Evolutionary conservation across 1,140 invertebrate genomes (phyloP).

Genomic region (Temnothorax longispinosus): DNA sequence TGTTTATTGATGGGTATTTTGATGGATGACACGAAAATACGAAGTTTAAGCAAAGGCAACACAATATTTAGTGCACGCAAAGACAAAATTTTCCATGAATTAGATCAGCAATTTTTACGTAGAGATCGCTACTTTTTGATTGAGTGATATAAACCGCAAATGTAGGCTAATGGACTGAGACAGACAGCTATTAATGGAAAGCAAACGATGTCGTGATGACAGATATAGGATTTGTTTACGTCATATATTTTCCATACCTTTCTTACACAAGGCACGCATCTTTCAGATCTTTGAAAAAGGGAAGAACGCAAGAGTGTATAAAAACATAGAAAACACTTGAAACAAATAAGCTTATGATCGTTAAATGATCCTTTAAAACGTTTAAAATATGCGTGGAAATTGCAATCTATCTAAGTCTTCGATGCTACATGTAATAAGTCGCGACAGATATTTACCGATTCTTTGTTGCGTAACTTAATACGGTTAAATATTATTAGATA

Average conservation of each 20-base stretch:
- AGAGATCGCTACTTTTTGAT: not conserved
- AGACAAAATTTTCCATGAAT: not conserved
- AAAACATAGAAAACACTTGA: not conserved
- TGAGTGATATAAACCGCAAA: constrained; percentile 12
- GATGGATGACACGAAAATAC: constrained; percentile 10
- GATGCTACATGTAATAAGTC: not conserved
- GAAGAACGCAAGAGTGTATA: not conserved
- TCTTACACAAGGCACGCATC: not conserved
- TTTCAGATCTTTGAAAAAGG: not conserved
- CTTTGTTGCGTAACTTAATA: not conserved
- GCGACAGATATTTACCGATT: not conserved
- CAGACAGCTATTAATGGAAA: constrained; percentile 14
- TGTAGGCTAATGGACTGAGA: constrained; percentile 11
- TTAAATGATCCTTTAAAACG: not conserved
- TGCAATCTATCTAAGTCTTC: not conserved
- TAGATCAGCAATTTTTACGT: not conserved
- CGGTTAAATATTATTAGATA: constrained; percentile 8
- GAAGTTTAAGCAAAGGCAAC: not conserved
- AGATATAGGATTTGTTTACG: not conserved
- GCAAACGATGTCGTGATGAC: not conserved
- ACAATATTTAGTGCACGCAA: constrained; percentile 7
- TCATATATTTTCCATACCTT: not conserved
- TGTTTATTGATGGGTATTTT: constrained; percentile 21
- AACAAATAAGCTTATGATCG: not conserved
- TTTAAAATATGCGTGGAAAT: not conserved